phyloP scores from a whole-genome alignment of 2,113 vertebrate species.

The Pseudorasbora parva region DNA sequence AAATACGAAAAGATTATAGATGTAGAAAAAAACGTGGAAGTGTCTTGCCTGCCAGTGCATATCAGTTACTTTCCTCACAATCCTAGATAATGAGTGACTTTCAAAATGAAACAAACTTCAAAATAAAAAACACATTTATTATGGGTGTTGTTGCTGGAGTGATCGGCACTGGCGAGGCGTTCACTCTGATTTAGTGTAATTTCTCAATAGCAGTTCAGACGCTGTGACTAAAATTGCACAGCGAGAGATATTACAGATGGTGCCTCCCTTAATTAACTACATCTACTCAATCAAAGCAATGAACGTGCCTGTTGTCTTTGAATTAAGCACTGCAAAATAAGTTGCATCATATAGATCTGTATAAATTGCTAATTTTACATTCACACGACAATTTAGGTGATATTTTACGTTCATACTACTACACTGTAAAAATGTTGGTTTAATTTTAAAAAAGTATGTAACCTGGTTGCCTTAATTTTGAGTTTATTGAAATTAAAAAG shows the following conservation, averaged over 20 bases:
- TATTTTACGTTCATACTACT: neutral
- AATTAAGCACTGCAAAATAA: constrained; percentile 30
- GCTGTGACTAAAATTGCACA: constrained; percentile 39
- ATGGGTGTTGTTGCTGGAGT: constrained; percentile 33
- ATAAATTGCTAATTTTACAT: neutral
- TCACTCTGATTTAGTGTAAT: constrained; percentile 39
- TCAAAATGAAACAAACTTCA: constrained; percentile 41
- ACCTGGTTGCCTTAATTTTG: too few species aligned
- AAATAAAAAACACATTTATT: constrained; percentile 24
- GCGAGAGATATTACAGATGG: constrained; percentile 53
- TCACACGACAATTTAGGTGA: neutral
- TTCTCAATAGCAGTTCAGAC: constrained; percentile 43
- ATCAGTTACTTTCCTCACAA: constrained; percentile 53
- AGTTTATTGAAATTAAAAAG: too few species aligned
- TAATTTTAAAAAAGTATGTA: too few species aligned
- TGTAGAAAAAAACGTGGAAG: constrained; percentile 42
- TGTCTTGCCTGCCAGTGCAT: constrained; percentile 40
- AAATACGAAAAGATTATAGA: constrained; percentile 50
- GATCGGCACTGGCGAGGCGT: constrained; percentile 41
- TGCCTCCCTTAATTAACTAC: constrained; percentile 55
- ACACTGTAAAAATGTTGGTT: too few species aligned
- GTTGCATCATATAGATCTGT: neutral
- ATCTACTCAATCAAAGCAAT: constrained; percentile 50
- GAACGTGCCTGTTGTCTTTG: constrained; percentile 44
- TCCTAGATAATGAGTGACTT: constrained; percentile 38